Evolutionary conservation across 2,888 invertebrate species (phyloP), one percentile per base, ranked within the genome.

Genomic region (Trissonchulus latispiculum): DNA sequence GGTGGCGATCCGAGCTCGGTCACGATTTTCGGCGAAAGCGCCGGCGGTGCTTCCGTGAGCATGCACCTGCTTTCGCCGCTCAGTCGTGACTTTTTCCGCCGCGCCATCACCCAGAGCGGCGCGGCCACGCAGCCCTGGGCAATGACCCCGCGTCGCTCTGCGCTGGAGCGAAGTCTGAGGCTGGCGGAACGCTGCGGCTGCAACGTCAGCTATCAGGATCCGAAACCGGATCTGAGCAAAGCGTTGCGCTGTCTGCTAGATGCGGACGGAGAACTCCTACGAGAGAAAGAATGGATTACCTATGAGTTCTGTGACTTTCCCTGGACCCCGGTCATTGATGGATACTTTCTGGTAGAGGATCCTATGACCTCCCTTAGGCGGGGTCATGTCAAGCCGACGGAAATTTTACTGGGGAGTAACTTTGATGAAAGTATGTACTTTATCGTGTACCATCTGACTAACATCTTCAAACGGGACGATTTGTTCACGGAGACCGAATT

Each of bases 361-460:
- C 85, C 86, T 1, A 87, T 87, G 62, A 91, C 91, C 0, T 82
- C 85, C 32, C 84, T 95, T 79, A 87, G 87, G 48, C 89, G 89
- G 76, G 89, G 90, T 76, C 90, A 92, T 82, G 95, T 95, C 85
- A 95, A 95, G 84, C 92, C 92, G 84, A 91, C 92, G 18, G 93
- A 91, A 81, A 89, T 95, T 76, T 86, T 95, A 66, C 89, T 93
- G 88, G 95, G 96, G 48, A 91, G 91, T 70, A 95, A 95, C 83
- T 90, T 90, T 28, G 93, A 95, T 83, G 95, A 96, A 83, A 94
- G 93, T 62, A 92, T 91, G 83, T 96, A 92, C 84, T 95, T 94
- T 83, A 91, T 95, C 77, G 89, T 95, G 77, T 96, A 95, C 85
- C 93, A 93, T 82, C 86, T 94, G 74, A n/a, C 78, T 75, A 74